A percentile compares a stretch with the other conserved stretches of the same genome.
Evolutionary conservation across 23 tunicate species (phyloP).

Genomic region (Aplidium turbinatum): DNA sequence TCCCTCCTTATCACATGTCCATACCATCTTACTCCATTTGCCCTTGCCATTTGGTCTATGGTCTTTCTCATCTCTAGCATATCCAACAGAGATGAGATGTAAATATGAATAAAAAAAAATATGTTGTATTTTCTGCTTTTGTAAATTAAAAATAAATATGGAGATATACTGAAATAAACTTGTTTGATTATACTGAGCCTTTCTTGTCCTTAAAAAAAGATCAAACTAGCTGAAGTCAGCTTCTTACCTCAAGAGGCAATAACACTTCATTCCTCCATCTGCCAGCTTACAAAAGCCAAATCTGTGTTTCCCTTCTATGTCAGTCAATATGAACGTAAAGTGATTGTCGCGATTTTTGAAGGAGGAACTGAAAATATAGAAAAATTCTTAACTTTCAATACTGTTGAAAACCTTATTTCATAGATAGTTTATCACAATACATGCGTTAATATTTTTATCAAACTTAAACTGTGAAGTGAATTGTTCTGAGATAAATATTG

Average conservation of each 20-base stretch:
- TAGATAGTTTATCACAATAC: not conserved
- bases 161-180: too few relatives aligned
- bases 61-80: too few relatives aligned
- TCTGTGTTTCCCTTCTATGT: slow-evolving; percentile 70
- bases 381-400: not conserved
- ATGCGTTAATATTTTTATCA: not conserved
- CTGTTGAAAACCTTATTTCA: not conserved
- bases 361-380: not conserved
- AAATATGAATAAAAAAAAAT: too few relatives aligned
- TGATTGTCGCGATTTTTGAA: slow-evolving; percentile 37
- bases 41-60: too few relatives aligned
- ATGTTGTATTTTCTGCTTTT: too few relatives aligned
- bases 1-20: too few relatives aligned
- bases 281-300: slow-evolving; percentile 87
- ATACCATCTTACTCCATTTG: too few relatives aligned
- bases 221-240: too few relatives aligned
- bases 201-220: too few relatives aligned
- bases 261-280: slow-evolving; percentile 47
- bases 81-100: too few relatives aligned
- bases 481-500: not conserved
- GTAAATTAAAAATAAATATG: too few relatives aligned
- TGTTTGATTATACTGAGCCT: too few relatives aligned
- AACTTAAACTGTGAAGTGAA: not conserved
- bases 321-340: slow-evolving; percentile 84
- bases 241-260: slow-evolving; percentile 65